These are phyloP conservation scores for Spialia ferax DNA, from an alignment of 2,888 invertebrate genomes.

Conservation along the genomic window DNA sequence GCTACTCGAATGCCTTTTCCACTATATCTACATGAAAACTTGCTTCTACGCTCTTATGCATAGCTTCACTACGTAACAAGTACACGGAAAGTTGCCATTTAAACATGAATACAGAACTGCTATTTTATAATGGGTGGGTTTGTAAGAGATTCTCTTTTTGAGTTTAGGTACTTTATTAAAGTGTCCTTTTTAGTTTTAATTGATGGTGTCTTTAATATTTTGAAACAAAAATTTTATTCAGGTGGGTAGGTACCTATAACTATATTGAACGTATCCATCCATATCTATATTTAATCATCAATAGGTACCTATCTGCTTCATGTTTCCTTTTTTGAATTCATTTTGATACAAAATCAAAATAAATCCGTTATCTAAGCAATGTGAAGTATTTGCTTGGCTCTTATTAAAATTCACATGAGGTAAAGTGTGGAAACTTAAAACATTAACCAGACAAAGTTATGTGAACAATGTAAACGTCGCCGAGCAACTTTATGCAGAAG, in stretches of 20 bases:
- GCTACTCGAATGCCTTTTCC: constrained; percentile 74
- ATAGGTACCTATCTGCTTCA: too few relatives aligned
- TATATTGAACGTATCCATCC: background rate
- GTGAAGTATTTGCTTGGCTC: constrained; percentile 18
- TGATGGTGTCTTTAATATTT: constrained; percentile 15
- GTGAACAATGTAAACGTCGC: constrained; percentile 77
- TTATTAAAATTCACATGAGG: constrained; percentile 49
- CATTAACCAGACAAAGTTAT: constrained; percentile 80
- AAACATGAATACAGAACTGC: constrained; percentile 36
- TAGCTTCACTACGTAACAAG: constrained; percentile 62
- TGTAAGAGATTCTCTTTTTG: constrained; percentile 20
- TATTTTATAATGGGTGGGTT: constrained; percentile 26
- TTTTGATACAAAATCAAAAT: constrained; percentile 3
- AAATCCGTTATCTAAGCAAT: constrained; percentile 23
- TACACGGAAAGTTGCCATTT: constrained; percentile 43
- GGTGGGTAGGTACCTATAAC: background rate
- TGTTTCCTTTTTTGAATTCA: background rate
- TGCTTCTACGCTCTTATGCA: constrained; percentile 70
- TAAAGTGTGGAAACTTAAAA: constrained; percentile 65
- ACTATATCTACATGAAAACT: constrained; percentile 74
- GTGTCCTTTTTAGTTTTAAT: constrained; percentile 6
- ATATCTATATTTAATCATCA: too few relatives aligned
- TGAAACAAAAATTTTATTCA: constrained; percentile 8
- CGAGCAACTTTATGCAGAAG: constrained; percentile 79
- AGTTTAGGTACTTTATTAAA: background rate